phyloP scores from a whole-genome alignment of 2,888 invertebrate species.

The Labia minor region DNA sequence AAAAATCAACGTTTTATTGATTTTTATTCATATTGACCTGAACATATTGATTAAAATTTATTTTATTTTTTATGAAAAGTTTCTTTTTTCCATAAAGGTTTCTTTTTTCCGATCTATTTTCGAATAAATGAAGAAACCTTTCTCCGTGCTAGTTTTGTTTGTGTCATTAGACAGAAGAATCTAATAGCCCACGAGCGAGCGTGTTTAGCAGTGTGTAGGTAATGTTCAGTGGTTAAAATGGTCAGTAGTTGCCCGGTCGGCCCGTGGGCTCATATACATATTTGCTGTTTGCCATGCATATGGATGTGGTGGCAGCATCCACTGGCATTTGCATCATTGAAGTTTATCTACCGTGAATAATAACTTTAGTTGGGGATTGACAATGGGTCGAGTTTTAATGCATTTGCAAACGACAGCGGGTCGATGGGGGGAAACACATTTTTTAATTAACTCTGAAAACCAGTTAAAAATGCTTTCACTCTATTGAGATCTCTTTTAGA shows the following conservation, averaged over 20 bases:
- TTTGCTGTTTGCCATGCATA: constrained; percentile 7
- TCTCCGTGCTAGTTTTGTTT: background rate
- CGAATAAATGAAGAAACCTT: background rate
- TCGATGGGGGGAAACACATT: background rate
- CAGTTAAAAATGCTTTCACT: constrained; percentile 13
- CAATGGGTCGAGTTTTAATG: constrained; percentile 13
- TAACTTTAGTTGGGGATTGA: constrained; percentile 7
- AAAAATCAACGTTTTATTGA: too few species aligned
- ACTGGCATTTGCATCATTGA: constrained; percentile 1
- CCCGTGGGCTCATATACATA: background rate
- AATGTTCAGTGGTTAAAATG: constrained; percentile 3
- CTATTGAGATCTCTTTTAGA: background rate
- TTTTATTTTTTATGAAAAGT: too few species aligned
- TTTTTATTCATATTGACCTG: too few species aligned
- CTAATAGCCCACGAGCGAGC: background rate
- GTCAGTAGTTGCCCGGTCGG: background rate
- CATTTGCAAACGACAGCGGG: background rate
- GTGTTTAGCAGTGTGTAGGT: background rate
- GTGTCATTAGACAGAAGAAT: background rate
- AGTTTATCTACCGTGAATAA: constrained; percentile 13
- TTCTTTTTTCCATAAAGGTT: too few species aligned
- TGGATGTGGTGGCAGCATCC: background rate
- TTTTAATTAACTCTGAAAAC: background rate
- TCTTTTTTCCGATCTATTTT: too few species aligned
- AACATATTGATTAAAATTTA: too few species aligned